Evolutionary conservation across 64 coral and sea anemone genomes (phyloP).

Genomic region (Catalaphyllia jardinei): DNA sequence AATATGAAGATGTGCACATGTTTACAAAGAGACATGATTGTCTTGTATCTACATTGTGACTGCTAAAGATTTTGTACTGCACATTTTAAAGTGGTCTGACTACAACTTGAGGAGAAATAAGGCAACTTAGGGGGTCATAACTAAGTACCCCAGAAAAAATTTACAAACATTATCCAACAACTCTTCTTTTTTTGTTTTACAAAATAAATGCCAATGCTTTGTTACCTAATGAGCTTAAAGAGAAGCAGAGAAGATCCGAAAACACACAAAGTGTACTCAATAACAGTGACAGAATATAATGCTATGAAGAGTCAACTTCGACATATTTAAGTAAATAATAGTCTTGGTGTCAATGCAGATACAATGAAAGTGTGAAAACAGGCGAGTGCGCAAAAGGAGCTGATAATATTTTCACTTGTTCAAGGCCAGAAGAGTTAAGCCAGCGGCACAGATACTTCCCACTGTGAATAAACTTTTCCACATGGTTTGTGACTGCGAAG

Average conservation of each 20-base stretch:
- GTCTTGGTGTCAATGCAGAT: constrained; percentile 35
- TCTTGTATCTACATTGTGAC: constrained; percentile 44
- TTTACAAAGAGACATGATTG: constrained; percentile 17
- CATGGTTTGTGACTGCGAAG: constrained; percentile 47
- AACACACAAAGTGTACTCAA: background rate
- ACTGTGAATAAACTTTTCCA: constrained; percentile 74
- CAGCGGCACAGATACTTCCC: constrained; percentile 70
- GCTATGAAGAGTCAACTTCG: background rate
- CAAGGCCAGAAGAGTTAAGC: constrained; percentile 59
- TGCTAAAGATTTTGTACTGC: background rate
- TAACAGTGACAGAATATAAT: background rate
- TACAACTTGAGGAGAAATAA: no score
- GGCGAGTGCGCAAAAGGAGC: background rate
- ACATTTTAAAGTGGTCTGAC: background rate
- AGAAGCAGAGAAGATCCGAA: no score
- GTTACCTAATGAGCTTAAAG: no score
- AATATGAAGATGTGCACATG: constrained; percentile 7
- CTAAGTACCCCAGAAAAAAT: no score
- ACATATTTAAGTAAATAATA: background rate
- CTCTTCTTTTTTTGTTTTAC: no score
- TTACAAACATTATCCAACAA: no score
- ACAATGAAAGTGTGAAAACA: background rate
- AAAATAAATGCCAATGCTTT: no score
- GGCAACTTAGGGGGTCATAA: no score
- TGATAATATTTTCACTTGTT: constrained; percentile 43